Evolutionary conservation across 2,113 vertebrate species (phyloP), one percentile per base, ranked within the genome.

Genomic region (Psilopogon haemacephalus): DNA sequence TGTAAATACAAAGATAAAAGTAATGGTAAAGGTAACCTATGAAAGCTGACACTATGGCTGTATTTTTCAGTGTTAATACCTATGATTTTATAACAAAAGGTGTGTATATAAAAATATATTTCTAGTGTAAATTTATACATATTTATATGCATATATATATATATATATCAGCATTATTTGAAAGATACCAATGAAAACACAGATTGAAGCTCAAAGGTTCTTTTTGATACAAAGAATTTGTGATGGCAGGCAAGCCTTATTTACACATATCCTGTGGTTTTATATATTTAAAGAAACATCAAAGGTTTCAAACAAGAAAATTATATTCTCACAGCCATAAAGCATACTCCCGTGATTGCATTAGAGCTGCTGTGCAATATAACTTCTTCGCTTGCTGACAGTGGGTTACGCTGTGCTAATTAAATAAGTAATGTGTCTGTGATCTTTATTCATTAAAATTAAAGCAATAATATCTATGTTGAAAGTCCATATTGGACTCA

Each of bases 361-460:
- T 94, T 96, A 80, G 24, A 88, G 48, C 5, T 7, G 67, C 82
- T 90, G 87, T 40, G 70, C 90, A 84, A 30, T 68, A 69, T 35
- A 67, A 88, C 48, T 72, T 83, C 86, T 79, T 83, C 83, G 77
- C 82, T 86, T 72, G 65, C 90, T 96, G 94, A 90, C 88, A 87
- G 46, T 75, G 88, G 40, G 23, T 6, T 94, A 90, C 94, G 84
- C 91, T 84, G n/a, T 24, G 87, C 81, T 96, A 96, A 97, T 96
- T 94, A 76, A 95, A 76, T 94, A 88, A 96, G 92, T 80, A 83
- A 94, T 87, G 44, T 30, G 11, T 64, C 89, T 90, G 55, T 73
- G 86, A 96, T 96, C 71, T 95, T 94, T 90, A 95, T 76, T 95
- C 94, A 97, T 95, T 93, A 92, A 78, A 89, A 94, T 86, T 93